A percentile compares a stretch with the other conserved stretches of the same genome.
Conservation (phyloP, 2,888 invertebrate species). For the Meandrusa payeni region DNA sequence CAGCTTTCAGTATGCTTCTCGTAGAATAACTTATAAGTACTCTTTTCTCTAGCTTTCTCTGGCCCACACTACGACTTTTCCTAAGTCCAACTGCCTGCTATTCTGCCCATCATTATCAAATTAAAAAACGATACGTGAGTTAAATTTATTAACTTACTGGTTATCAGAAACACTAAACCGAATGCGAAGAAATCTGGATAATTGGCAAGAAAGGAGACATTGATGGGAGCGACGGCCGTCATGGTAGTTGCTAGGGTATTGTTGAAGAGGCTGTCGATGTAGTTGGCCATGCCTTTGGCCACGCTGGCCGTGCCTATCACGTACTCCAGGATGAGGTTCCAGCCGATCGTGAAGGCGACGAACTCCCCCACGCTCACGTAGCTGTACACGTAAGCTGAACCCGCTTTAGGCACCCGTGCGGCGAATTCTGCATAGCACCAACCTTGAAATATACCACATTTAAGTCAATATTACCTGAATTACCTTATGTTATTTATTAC, state of each 20-base stretch:
- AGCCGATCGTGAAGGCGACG: conserved; percentile 94
- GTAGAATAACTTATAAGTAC: too few species aligned
- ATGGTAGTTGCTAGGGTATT: conserved; percentile 85
- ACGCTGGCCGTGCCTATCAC: conserved; percentile 91
- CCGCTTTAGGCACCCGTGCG: conserved; percentile 92
- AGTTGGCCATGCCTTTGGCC: conserved; percentile 88
- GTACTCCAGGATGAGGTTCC: conserved; percentile 96
- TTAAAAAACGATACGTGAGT: too few species aligned
- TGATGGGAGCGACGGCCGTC: conserved; percentile 83
- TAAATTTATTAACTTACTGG: conserved; percentile 82
- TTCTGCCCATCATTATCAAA: too few species aligned
- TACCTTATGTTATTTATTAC: too few species aligned
- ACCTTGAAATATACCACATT: conserved; percentile 80
- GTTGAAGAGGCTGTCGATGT: conserved; percentile 86
- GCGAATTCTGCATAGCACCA: conserved; percentile 96
- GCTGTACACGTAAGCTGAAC: conserved; percentile 95
- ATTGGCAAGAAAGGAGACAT: conserved; percentile 82
- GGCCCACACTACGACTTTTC: too few species aligned
- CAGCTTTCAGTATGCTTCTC: too few species aligned
- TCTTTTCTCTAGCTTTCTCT: too few species aligned
- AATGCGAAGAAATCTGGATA: conserved; percentile 91
- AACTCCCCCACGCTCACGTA: conserved; percentile 96
- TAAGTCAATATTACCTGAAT: too few species aligned
- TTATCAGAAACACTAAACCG: conserved; percentile 83
- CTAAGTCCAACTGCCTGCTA: too few species aligned